Evolutionary conservation across 2,888 invertebrate species (phyloP), one percentile per base, ranked within the genome.

Genomic region (Hypsopygia costalis): DNA sequence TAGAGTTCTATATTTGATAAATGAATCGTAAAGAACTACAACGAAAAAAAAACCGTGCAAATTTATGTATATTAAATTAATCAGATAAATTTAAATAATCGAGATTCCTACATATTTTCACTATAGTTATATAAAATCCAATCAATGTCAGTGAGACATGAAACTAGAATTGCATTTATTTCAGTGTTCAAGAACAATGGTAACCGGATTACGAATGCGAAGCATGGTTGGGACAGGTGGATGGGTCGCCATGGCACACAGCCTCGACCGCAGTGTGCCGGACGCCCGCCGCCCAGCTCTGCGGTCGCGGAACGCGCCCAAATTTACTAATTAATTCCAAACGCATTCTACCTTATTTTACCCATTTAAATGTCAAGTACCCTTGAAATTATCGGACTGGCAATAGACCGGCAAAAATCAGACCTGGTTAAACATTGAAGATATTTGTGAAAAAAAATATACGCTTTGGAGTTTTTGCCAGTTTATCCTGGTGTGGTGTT

Each of bases 311-410:
- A 55, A 64, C 62, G 59, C 61, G 56, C 60, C 56, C 63, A 65
- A 72, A 73, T 75, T 75, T 58, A 63, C 73, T 77, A 77, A 79
- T 79, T 77, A 80, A 79, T 75, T 79, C 70, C 56, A 52, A 69
- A 67, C 62, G 59, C 63, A 56, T 57, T 27, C 20, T 16, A 36
- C 32, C 20, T 36, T 27, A 20, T 36, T 28, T 37, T 37, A 36
- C 41, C 29, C 40, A 41, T 34, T 48, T 41, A 28, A 40, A 39
- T 32, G 36, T 37, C 30, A 10, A 35, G 9, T 9, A 25, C 12
- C n/a, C 35, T 28, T 35, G 11, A 16, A 6, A 21, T 21, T 21
- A 5, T 21, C 21, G n/a, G n/a, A n/a, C n/a, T n/a, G n/a, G n/a
- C n/a, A n/a, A n/a, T n/a, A n/a, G n/a, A n/a, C n/a, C n/a, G n/a